Percentiles rank a stretch among this genome's conserved stretches.
Evolutionary conservation across 1,140 invertebrate genomes (phyloP).

Genomic region (Drosophila parabipectinata): DNA sequence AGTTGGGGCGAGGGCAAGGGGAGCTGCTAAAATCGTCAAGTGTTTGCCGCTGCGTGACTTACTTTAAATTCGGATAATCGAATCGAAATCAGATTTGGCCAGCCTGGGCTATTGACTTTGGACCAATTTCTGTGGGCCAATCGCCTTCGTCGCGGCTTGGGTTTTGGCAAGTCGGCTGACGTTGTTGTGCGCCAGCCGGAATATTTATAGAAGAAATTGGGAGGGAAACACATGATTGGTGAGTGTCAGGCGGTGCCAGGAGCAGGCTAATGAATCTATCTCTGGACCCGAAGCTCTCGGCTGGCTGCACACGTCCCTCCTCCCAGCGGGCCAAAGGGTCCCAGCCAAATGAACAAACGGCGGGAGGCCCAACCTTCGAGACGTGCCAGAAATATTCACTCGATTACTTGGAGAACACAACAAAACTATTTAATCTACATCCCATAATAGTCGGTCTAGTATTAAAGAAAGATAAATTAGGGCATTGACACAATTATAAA

Average conservation of each 20-base stretch:
- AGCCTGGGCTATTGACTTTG: constrained; percentile 38
- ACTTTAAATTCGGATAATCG: constrained; percentile 78
- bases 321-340: constrained; percentile 17
- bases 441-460: too few species aligned
- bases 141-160: constrained; percentile 32
- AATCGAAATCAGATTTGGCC: constrained; percentile 70
- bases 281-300: neutral
- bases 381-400: constrained; percentile 34
- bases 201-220: constrained; percentile 51
- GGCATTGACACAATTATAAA: neutral
- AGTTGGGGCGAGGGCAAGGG: constrained; percentile 3
- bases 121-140: constrained; percentile 18
- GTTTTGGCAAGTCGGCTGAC: constrained; percentile 55
- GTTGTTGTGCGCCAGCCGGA: constrained; percentile 18
- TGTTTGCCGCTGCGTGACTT: constrained; percentile 74
- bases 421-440: neutral
- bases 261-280: constrained; percentile 24
- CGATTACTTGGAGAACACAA: constrained; percentile 1
- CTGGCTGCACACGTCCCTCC: constrained; percentile 35
- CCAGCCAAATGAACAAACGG: constrained; percentile 4
- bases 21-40: constrained; percentile 61
- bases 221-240: neutral
- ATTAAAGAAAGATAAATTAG: neutral
- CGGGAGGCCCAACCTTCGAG: neutral
- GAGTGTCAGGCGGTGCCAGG: constrained; percentile 29